phyloP scores from a whole-genome alignment of 2,888 invertebrate species.

The Caenorhabditis sinica region DNA sequence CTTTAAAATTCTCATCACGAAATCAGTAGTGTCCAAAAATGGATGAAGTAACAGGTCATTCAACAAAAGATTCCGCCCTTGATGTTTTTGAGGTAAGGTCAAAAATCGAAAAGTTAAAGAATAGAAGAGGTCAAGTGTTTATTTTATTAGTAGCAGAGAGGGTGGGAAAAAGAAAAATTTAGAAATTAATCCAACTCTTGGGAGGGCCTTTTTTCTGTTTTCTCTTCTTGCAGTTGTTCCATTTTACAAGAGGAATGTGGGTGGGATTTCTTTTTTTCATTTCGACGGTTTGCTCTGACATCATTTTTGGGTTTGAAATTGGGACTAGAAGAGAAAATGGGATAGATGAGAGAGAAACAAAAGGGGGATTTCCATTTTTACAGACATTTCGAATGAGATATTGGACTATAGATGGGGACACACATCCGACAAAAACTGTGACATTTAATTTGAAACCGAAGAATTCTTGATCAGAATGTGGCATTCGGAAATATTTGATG shows the following conservation, averaged over 20 bases:
- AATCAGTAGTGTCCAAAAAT: conserved; percentile 33
- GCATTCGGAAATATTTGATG: conserved; percentile 16
- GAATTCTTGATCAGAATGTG: not conserved
- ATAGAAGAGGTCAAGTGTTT: conserved; percentile 18
- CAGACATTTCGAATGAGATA: conserved; percentile 15
- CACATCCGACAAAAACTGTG: conserved; percentile 4
- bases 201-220: conserved; percentile 7
- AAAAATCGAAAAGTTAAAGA: conserved; percentile 9
- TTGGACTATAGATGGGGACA: conserved; percentile 12
- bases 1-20: conserved; percentile 47
- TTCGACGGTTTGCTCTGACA: conserved; percentile 47
- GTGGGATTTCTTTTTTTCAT: conserved; percentile 41
- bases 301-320: conserved; percentile 49
- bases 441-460: conserved; percentile 7
- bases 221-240: conserved; percentile 29
- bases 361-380: conserved; percentile 5
- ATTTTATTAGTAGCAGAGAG: conserved; percentile 23
- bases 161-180: conserved; percentile 16
- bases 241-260: conserved; percentile 15
- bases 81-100: not conserved
- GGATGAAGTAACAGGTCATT: conserved; percentile 18
- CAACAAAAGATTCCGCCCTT: conserved; percentile 2
- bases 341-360: conserved; percentile 27
- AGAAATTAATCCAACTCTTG: conserved; percentile 38
- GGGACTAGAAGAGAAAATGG: conserved; percentile 29